A percentile compares a stretch with the other conserved stretches of the same genome.
Evolutionary conservation across 2,797 vertebrate genomes (phyloP).

Genomic region (Rousettus madagascariensis): DNA sequence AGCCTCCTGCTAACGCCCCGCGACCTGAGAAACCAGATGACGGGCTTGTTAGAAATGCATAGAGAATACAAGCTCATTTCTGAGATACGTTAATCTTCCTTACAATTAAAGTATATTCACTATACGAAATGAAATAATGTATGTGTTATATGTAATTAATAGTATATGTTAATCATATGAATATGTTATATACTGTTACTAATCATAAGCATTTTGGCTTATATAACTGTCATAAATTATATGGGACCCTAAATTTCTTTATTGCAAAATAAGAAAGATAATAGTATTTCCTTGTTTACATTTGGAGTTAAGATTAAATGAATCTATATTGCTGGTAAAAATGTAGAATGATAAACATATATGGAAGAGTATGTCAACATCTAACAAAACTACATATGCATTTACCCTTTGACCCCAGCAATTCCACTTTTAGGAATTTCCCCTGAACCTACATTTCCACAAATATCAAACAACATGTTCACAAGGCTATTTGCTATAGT

Average conservation of each 20-base stretch:
- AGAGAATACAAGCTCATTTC: background rate
- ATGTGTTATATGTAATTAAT: background rate
- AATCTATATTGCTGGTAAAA: background rate
- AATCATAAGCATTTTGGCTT: background rate
- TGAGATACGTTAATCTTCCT: background rate
- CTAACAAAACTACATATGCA: background rate
- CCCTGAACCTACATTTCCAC: background rate
- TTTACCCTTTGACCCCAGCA: background rate
- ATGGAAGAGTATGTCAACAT: background rate
- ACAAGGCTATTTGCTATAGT: background rate
- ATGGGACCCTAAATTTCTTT: background rate
- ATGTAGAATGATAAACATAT: background rate
- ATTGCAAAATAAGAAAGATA: background rate
- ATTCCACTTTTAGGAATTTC: background rate
- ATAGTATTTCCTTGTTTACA: background rate
- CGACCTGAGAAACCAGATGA: background rate
- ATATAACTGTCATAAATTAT: background rate
- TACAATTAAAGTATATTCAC: background rate
- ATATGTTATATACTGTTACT: background rate
- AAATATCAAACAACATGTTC: background rate
- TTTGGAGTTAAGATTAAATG: slow-evolving; percentile 8
- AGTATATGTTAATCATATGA: background rate
- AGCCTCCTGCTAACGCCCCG: background rate
- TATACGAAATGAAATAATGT: background rate
- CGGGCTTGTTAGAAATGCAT: background rate